Percentiles rank a stretch among this genome's conserved stretches.
Conservation (phyloP, 2,888 invertebrate genomes). For the Sminthurides aquaticus region DNA sequence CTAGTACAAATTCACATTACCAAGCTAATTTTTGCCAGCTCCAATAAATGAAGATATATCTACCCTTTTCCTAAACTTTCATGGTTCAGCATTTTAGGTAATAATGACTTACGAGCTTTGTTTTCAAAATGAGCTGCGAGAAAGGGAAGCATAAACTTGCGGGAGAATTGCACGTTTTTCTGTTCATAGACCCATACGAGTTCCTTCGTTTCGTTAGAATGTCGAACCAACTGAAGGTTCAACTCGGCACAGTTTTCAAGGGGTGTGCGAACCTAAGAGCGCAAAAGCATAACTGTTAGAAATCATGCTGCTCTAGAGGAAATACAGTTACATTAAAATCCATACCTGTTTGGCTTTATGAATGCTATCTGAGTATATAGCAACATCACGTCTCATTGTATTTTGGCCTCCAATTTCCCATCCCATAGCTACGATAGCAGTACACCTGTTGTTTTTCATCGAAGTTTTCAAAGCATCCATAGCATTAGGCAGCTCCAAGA, state of each 20-base stretch:
- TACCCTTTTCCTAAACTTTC: too few relatives aligned
- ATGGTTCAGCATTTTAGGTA: too few relatives aligned
- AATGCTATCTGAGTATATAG: constrained; percentile 40
- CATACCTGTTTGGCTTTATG: constrained; percentile 42
- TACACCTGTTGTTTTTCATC: constrained; percentile 33
- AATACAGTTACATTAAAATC: background rate
- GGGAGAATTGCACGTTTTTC: constrained; percentile 33
- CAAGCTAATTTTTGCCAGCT: too few relatives aligned
- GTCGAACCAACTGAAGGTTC: constrained; percentile 32
- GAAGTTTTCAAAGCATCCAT: constrained; percentile 36
- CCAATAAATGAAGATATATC: too few relatives aligned
- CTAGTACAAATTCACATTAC: background rate
- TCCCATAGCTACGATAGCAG: constrained; percentile 43
- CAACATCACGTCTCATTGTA: constrained; percentile 38
- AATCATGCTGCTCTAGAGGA: background rate
- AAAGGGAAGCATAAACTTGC: constrained; percentile 43
- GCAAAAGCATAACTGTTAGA: constrained; percentile 7
- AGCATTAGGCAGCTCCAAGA: constrained; percentile 39
- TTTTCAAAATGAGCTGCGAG: constrained; percentile 41
- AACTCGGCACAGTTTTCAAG: constrained; percentile 36
- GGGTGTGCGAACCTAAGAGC: constrained; percentile 34
- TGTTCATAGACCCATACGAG: constrained; percentile 36
- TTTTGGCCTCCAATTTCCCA: constrained; percentile 35
- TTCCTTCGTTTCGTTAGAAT: constrained; percentile 34
- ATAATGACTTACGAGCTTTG: constrained; percentile 38